Conservation (phyloP, 2,797 vertebrate species). For the Cossypha caffra region DNA sequence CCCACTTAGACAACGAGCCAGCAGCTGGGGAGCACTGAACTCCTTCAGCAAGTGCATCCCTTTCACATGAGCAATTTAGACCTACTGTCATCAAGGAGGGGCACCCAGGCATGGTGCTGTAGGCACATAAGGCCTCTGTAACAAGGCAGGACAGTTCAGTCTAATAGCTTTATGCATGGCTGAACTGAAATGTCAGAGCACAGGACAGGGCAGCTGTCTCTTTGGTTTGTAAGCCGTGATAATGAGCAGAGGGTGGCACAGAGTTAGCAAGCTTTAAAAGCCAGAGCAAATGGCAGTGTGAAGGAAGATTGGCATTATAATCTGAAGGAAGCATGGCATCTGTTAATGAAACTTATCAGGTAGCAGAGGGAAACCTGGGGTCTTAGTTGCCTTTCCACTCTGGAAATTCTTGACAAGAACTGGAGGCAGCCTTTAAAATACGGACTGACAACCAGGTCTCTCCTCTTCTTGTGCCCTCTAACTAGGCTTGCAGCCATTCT, state of each 20-base stretch:
- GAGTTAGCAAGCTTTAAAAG: not conserved
- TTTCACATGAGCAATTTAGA: not conserved
- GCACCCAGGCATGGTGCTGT: not conserved
- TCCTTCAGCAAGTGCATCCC: not conserved
- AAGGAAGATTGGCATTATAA: not conserved
- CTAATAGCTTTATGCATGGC: not conserved
- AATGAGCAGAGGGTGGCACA: not conserved
- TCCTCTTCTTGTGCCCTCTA: not conserved
- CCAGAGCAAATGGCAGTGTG: not conserved
- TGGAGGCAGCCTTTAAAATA: not conserved
- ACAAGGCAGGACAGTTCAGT: not conserved
- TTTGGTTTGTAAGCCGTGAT: rapidly evolving
- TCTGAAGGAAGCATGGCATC: not conserved
- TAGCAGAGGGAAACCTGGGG: not conserved
- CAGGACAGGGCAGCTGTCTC: not conserved
- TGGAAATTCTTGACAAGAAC: not conserved
- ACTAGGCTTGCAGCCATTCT: not conserved
- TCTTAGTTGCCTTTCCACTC: not conserved
- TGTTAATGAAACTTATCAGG: not conserved
- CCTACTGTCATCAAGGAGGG: not conserved
- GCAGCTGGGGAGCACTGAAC: not conserved
- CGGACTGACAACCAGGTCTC: not conserved
- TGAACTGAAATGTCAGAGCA: not conserved
- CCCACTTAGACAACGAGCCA: rapidly evolving
- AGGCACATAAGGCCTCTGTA: not conserved